These are phyloP conservation scores for Eupithecia abbreviata DNA, from an alignment of 2,888 invertebrate genomes.

Conservation along the genomic window DNA sequence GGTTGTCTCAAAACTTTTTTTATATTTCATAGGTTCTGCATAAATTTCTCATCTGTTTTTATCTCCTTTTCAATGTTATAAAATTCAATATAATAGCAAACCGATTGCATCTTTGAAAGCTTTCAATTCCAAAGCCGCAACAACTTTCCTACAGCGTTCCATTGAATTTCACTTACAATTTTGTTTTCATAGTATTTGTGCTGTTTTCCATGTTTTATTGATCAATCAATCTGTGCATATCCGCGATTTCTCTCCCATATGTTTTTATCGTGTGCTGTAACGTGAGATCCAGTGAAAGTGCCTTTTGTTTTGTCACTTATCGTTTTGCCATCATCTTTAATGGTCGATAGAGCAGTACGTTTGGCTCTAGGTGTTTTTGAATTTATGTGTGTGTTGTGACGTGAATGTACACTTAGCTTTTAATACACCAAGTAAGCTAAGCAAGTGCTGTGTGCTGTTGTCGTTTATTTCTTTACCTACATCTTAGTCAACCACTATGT, in stretches of 20 bases:
- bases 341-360: constrained; percentile 25
- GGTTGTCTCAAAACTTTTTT: background rate
- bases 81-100: background rate
- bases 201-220: constrained; percentile 22
- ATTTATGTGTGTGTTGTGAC: background rate
- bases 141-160: background rate
- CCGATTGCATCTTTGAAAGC: background rate
- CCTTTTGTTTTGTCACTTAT: constrained; percentile 52
- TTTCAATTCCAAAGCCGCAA: background rate
- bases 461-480: background rate
- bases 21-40: background rate
- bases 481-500: background rate
- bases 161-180: constrained; percentile 7
- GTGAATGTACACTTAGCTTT: background rate
- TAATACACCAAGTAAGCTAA: background rate
- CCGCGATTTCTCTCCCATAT: constrained; percentile 53
- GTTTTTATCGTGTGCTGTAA: constrained; percentile 38
- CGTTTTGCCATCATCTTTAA: constrained; percentile 44
- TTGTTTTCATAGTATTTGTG: background rate
- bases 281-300: constrained; percentile 48
- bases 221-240: constrained; percentile 41
- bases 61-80: background rate
- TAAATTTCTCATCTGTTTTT: background rate
- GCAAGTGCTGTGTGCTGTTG: background rate
- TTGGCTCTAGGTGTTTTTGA: background rate